phyloP scores from a whole-genome alignment of 2,797 vertebrate species.

The Antrozous pallidus region DNA sequence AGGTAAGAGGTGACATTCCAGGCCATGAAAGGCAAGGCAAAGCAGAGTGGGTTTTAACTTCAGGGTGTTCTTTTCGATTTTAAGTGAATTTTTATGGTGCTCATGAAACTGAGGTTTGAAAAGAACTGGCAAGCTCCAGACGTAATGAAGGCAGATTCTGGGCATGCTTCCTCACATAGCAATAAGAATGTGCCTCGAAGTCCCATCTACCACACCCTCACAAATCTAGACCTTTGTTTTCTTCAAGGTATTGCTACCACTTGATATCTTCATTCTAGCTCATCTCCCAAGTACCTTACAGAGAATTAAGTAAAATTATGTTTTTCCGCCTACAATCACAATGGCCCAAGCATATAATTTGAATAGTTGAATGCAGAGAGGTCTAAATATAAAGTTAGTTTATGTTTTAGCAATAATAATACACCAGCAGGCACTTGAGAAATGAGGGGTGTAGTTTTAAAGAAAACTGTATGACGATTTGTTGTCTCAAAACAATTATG shows the following conservation, averaged over 20 bases:
- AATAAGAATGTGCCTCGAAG: constrained; percentile 37
- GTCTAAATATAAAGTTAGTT: neutral
- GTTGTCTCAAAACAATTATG: constrained; percentile 12
- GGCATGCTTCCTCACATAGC: neutral
- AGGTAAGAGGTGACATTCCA: constrained; percentile 75
- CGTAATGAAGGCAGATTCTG: constrained; percentile 52
- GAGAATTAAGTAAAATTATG: neutral
- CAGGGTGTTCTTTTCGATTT: constrained; percentile 70
- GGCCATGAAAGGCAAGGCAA: constrained; percentile 61
- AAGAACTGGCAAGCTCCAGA: constrained; percentile 50
- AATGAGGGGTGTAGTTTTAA: neutral
- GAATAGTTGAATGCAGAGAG: neutral
- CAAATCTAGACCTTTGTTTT: neutral
- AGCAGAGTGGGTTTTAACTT: constrained; percentile 64
- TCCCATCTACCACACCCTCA: constrained; percentile 25
- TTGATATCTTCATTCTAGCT: neutral
- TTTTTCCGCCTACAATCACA: neutral
- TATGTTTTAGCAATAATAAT: constrained; percentile 8
- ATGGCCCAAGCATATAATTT: neutral
- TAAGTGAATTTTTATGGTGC: constrained; percentile 75
- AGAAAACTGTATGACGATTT: constrained; percentile 3
- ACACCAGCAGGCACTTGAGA: neutral
- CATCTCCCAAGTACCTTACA: neutral
- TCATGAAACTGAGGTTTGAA: constrained; percentile 63
- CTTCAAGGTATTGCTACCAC: neutral